Evolutionary conservation across 2,113 vertebrate genomes (phyloP), one percentile per base, ranked within the genome.

Genomic region (Clarias batrachus): DNA sequence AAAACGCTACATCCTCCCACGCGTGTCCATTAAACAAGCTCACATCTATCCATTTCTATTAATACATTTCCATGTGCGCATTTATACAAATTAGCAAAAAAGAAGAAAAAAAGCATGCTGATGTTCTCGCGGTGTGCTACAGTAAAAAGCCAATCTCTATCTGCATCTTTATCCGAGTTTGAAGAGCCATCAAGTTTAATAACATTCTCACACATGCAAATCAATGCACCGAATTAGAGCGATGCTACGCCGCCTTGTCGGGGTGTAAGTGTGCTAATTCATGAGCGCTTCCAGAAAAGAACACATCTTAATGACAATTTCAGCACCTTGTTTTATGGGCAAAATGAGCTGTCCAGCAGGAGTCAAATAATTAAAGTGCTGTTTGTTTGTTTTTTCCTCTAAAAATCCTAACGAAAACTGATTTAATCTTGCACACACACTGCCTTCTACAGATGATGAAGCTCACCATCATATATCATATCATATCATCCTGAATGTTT

Each of bases 141-240:
- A 48, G 48, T 7, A n/a, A 71, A 76, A 77, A 76, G 48, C 85
- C 79, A 81, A 33, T 12, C 77, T 59, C 25, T 66, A 60, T 48
- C 48, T 13, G 48, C 65, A 25, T 77, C 59, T 89, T 37, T 71
- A 86, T 60, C 33, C 17, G 65, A 81, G 65, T 84, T 84, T 87
- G 82, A 89, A 86, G 82, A 82, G 77, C 82, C 85, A 89, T 89
- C 88, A 77, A 85, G 82, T 85, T 89, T 89, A 89, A 89, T 89
- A 82, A 87, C 88, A 60, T 87, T 87, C 85, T 89, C 85, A 78
- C 82, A 82, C 85, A 89, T 87, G 88, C 88, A 87, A 89, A 89
- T 89, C 88, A 87, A 82, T 89, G 85, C 82, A 85, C 65, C 33
- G 82, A 85, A 86, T 89, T 85, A 57, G 85, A 87, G 85, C 62